Evolutionary conservation across 2,888 invertebrate genomes (phyloP).

Genomic region (Eupsilia transversa): DNA sequence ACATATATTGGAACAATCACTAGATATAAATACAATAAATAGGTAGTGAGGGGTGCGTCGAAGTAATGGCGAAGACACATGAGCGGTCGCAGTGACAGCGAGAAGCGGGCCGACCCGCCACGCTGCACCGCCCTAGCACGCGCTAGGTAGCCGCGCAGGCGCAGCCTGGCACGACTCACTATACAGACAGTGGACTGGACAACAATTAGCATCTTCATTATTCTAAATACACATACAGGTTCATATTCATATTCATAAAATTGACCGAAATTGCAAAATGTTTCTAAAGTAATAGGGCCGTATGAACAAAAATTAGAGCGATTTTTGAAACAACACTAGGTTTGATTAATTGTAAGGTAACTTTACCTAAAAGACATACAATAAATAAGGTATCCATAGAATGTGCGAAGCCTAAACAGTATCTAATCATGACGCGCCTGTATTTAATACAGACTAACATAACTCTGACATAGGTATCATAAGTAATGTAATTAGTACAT

Average conservation of each 20-base stretch:
- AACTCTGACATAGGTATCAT: slow-evolving; percentile 72
- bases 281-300: slow-evolving; percentile 72
- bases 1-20: slow-evolving; percentile 79
- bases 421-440: slow-evolving; percentile 74
- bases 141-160: slow-evolving; percentile 36
- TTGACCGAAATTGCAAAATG: slow-evolving; percentile 86
- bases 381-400: slow-evolving; percentile 68
- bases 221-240: slow-evolving; percentile 81
- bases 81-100: slow-evolving; percentile 62
- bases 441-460: slow-evolving; percentile 81
- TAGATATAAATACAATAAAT: slow-evolving; percentile 76
- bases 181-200: slow-evolving; percentile 77
- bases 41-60: slow-evolving; percentile 76
- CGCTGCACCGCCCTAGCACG: slow-evolving; percentile 40
- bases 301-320: slow-evolving; percentile 64
- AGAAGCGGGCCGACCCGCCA: slow-evolving; percentile 49
- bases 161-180: slow-evolving; percentile 50
- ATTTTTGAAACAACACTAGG: slow-evolving; percentile 60
- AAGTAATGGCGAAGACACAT: slow-evolving; percentile 69
- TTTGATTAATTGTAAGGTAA: slow-evolving; percentile 66
- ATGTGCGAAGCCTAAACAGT: slow-evolving; percentile 75
- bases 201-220: slow-evolving; percentile 80
- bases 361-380: slow-evolving; percentile 63
- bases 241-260: slow-evolving; percentile 79
- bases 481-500: slow-evolving; percentile 72